A percentile compares a stretch with the other conserved stretches of the same genome.
Evolutionary conservation across 1,140 invertebrate genomes (phyloP).

Genomic region (Euura saliciscinereae): DNA sequence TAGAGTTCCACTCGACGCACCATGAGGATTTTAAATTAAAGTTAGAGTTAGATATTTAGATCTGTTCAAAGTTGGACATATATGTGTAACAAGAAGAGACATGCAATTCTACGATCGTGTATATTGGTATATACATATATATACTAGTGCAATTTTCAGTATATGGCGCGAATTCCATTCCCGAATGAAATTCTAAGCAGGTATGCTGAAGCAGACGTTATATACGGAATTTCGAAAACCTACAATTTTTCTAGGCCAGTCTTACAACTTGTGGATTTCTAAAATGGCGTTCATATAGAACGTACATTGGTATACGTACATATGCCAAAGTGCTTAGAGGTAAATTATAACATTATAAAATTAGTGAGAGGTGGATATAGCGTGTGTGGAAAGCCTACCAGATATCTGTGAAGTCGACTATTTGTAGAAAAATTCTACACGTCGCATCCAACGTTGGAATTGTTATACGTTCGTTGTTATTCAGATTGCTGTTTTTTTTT

Average conservation of each 20-base stretch:
- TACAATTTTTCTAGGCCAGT: not conserved
- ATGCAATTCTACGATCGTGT: too few species aligned
- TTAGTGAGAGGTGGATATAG: not conserved
- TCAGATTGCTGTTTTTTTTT: too few species aligned
- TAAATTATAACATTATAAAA: not conserved
- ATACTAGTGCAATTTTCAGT: too few species aligned
- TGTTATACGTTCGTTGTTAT: too few species aligned
- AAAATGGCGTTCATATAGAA: not conserved
- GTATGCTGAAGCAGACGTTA: not conserved
- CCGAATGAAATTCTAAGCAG: not conserved
- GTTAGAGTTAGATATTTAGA: too few species aligned
- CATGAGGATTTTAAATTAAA: too few species aligned
- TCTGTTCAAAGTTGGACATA: too few species aligned
- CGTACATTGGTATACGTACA: not conserved
- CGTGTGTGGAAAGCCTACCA: not conserved
- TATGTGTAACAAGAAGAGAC: too few species aligned
- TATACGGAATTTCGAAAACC: conserved; percentile 1
- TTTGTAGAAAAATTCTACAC: not conserved
- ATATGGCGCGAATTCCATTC: not conserved
- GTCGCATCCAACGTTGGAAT: too few species aligned
- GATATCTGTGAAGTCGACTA: not conserved
- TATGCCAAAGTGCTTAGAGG: not conserved
- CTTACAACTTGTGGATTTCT: not conserved
- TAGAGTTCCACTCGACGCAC: too few species aligned
- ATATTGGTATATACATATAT: too few species aligned